Conservation (phyloP, 2,888 invertebrate species). For the Ectemnius continuus region DNA sequence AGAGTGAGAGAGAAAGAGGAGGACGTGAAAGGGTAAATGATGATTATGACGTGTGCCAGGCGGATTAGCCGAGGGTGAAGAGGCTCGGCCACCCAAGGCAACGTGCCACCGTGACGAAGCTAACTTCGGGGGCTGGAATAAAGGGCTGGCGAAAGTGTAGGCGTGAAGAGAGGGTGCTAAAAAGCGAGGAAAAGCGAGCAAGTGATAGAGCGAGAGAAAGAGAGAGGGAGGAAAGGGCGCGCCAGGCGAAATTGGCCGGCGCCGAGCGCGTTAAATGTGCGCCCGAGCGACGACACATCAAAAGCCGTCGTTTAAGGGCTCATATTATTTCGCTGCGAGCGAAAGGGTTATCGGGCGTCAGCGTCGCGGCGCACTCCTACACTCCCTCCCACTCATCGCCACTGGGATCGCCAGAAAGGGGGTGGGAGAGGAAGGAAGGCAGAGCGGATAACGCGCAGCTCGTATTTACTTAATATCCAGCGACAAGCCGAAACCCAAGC, state of each 20-base stretch:
- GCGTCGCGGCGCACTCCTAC: no score
- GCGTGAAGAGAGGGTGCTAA: not conserved
- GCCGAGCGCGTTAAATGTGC: constrained; percentile 67
- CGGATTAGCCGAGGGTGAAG: constrained; percentile 28
- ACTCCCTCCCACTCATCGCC: no score
- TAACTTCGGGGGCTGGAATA: constrained; percentile 7
- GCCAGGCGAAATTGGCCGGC: constrained; percentile 66
- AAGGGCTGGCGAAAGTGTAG: constrained; percentile 25
- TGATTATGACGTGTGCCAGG: constrained; percentile 64
- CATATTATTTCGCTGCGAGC: constrained; percentile 71
- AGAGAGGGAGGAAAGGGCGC: constrained; percentile 15
- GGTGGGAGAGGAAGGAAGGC: no score
- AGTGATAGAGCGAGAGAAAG: not conserved
- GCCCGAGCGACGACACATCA: constrained; percentile 75
- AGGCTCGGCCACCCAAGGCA: constrained; percentile 19
- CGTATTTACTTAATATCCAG: constrained; percentile 72
- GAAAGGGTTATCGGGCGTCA: constrained; percentile 72
- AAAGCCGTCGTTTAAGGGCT: constrained; percentile 72
- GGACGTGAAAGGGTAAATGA: constrained; percentile 36
- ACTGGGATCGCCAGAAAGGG: no score
- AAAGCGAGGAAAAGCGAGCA: not conserved
- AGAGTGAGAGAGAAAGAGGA: constrained; percentile 50
- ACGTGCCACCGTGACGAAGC: no score
- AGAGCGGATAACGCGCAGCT: not conserved
- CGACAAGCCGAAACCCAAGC: constrained; percentile 60